Evolutionary conservation across 1,140 invertebrate species (phyloP).

Genomic region (Epicauta chinensis): DNA sequence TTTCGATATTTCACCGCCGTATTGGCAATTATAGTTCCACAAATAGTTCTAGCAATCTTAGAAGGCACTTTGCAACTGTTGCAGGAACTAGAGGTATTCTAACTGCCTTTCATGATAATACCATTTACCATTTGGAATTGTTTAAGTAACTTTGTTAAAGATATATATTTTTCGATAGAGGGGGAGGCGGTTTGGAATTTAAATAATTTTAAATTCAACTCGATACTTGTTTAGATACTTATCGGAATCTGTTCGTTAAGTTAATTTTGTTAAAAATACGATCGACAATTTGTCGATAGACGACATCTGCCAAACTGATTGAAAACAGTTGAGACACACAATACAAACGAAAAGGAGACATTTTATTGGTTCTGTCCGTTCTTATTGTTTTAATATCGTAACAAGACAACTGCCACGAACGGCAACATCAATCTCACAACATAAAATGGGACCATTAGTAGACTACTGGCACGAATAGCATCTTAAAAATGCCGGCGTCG

Average conservation of each 20-base stretch:
- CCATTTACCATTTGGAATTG: too few relatives aligned
- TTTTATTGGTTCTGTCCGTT: constrained; percentile 10
- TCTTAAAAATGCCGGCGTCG: too few relatives aligned
- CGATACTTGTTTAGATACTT: too few relatives aligned
- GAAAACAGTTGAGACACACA: constrained; percentile 10
- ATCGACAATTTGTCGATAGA: constrained; percentile 10
- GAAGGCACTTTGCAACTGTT: constrained; percentile 19
- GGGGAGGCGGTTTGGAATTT: too few relatives aligned
- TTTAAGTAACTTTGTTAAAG: too few relatives aligned
- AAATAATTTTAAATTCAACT: too few relatives aligned
- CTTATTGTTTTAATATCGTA: constrained; percentile 15
- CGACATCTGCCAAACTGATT: constrained; percentile 17
- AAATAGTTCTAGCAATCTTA: constrained; percentile 32
- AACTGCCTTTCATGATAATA: constrained; percentile 2
- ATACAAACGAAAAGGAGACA: constrained; percentile 2
- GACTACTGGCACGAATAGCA: too few relatives aligned
- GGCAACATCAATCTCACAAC: constrained; percentile 3
- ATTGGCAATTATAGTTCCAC: constrained; percentile 37
- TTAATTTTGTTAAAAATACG: background rate
- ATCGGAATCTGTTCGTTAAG: too few relatives aligned
- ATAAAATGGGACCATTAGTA: constrained; percentile 1
- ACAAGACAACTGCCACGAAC: too few relatives aligned
- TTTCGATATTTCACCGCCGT: constrained; percentile 36
- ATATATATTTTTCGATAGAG: too few relatives aligned
- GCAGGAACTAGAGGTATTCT: constrained; percentile 14